These are phyloP conservation scores for Bruchidius siliquastri DNA, from an alignment of 2,888 invertebrate species.

Conservation along the genomic window DNA sequence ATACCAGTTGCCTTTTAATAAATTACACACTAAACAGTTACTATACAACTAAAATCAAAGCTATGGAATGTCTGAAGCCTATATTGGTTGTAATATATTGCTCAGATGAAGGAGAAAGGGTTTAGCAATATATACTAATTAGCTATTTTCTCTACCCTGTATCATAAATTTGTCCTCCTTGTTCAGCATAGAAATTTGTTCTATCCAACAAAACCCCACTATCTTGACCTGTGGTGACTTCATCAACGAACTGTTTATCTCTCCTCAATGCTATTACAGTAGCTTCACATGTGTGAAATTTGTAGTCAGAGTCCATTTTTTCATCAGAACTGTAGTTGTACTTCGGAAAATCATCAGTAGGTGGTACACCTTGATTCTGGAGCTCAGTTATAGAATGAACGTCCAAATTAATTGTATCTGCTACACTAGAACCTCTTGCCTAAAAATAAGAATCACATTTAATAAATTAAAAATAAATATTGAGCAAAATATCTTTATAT, in stretches of 20 bases:
- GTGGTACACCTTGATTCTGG: slow-evolving; percentile 67
- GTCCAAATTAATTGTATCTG: slow-evolving; percentile 84
- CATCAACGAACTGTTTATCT: slow-evolving; percentile 67
- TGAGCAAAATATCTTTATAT: too few species aligned
- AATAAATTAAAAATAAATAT: too few species aligned
- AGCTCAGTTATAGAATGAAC: slow-evolving; percentile 92
- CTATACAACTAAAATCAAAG: too few species aligned
- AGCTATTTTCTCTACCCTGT: slow-evolving; percentile 56
- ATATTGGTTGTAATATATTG: too few species aligned
- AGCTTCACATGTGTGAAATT: slow-evolving; percentile 66
- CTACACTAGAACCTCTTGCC: slow-evolving; percentile 73
- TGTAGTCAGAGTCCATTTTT: slow-evolving; percentile 67
- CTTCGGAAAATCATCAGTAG: slow-evolving; percentile 89
- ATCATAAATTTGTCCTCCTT: slow-evolving; percentile 98
- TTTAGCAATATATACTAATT: neutral
- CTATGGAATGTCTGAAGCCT: neutral
- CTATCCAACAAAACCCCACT: slow-evolving; percentile 87
- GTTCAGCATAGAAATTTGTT: slow-evolving; percentile 97
- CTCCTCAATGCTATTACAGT: slow-evolving; percentile 77
- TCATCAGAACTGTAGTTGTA: slow-evolving; percentile 75
- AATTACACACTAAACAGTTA: too few species aligned
- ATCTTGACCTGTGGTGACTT: slow-evolving; percentile 77
- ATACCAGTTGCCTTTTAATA: too few species aligned
- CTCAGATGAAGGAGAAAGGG: too few species aligned
- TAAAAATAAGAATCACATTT: slow-evolving; percentile 18